These are phyloP conservation scores for Drymonia ruficornis DNA, from an alignment of 2,888 invertebrate genomes.

Conservation along the genomic window DNA sequence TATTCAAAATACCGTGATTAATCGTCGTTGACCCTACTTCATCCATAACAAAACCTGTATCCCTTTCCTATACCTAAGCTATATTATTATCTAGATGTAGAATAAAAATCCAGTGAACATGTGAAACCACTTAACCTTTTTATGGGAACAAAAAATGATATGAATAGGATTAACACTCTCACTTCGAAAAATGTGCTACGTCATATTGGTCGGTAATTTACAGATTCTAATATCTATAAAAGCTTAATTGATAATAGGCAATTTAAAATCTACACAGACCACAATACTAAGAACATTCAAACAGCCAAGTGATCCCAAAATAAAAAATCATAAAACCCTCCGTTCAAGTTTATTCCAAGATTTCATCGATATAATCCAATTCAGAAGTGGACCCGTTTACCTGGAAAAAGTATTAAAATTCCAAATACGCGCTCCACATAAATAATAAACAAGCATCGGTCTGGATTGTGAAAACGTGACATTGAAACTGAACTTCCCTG, in stretches of 20 bases:
- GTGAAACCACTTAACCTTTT: conserved; percentile 25
- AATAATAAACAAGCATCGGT: conserved; percentile 62
- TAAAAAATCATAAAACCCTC: conserved; percentile 11
- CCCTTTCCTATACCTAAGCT: conserved; percentile 6
- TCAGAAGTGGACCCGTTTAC: conserved; percentile 22
- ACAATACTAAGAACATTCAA: too few species aligned
- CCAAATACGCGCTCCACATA: conserved; percentile 51
- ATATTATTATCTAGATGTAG: background rate
- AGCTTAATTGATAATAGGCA: too few species aligned
- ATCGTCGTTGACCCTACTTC: conserved; percentile 7
- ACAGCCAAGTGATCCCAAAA: background rate
- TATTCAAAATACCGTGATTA: conserved; percentile 16
- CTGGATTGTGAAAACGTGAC: conserved; percentile 68
- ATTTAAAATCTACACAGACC: too few species aligned
- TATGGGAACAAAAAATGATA: conserved; percentile 4
- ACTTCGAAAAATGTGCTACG: background rate
- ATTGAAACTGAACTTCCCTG: conserved; percentile 54
- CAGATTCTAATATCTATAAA: too few species aligned
- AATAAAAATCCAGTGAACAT: background rate
- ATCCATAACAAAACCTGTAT: background rate
- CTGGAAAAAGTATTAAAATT: conserved; percentile 51
- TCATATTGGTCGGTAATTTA: background rate
- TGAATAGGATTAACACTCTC: conserved; percentile 13
- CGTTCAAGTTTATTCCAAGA: conserved; percentile 16
- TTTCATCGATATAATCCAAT: background rate